Evolutionary conservation across 2,888 invertebrate species (phyloP).

Genomic region (Agonopterix arenella): DNA sequence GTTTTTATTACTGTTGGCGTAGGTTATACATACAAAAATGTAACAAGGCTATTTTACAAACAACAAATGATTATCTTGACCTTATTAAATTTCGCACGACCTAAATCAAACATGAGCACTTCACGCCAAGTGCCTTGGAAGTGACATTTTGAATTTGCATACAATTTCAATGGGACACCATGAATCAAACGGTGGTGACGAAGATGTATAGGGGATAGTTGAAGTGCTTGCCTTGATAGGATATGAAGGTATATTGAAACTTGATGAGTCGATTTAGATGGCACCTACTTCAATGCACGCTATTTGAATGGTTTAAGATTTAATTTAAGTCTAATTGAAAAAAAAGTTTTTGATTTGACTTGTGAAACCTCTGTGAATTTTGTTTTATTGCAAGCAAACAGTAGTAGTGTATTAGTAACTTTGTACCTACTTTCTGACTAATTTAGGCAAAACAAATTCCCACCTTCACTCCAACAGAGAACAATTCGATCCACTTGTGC

Average conservation of each 20-base stretch:
- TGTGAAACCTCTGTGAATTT: too few relatives aligned
- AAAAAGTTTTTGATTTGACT: too few relatives aligned
- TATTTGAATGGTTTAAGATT: too few relatives aligned
- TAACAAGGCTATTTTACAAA: too few relatives aligned
- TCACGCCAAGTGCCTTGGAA: conserved; percentile 33
- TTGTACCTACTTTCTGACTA: too few relatives aligned
- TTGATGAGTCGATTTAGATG: conserved; percentile 10
- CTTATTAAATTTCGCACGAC: conserved; percentile 8
- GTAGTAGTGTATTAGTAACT: too few relatives aligned
- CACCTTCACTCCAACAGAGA: conserved; percentile 17
- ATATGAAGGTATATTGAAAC: conserved; percentile 33
- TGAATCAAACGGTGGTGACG: conserved; percentile 22
- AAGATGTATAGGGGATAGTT: conserved; percentile 43
- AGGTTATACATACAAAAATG: too few relatives aligned
- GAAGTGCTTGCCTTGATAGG: conserved; percentile 22
- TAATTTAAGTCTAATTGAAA: too few relatives aligned
- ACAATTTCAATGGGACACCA: conserved; percentile 38
- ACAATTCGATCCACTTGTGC: conserved; percentile 20
- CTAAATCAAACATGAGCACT: conserved; percentile 34
- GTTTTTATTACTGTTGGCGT: too few relatives aligned
- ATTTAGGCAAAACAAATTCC: background rate
- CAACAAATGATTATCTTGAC: background rate
- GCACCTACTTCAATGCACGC: too few relatives aligned
- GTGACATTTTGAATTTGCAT: conserved; percentile 58
- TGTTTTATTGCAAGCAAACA: too few relatives aligned